Percentiles rank a stretch among this genome's conserved stretches.
Evolutionary conservation across 2,888 invertebrate genomes (phyloP).

Genomic region (Drosophila setosimentum): DNA sequence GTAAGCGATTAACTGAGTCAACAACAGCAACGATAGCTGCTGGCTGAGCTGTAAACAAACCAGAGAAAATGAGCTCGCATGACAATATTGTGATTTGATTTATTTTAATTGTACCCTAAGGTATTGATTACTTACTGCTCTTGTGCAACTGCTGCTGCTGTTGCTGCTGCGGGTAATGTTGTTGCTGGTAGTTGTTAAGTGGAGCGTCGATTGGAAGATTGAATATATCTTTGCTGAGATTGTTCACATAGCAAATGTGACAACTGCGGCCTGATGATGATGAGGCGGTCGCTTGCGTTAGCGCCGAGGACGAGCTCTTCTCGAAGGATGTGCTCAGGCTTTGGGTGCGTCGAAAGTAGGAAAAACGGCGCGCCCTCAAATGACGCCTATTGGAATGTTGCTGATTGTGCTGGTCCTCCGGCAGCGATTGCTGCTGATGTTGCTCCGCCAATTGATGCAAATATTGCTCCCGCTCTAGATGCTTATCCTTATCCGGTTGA

Average conservation of each 20-base stretch:
- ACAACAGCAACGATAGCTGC: slow-evolving; percentile 11
- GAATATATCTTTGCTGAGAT: slow-evolving; percentile 84
- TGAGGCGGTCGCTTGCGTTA: slow-evolving; percentile 49
- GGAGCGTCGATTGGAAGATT: slow-evolving; percentile 75
- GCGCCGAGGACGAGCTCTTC: slow-evolving; percentile 64
- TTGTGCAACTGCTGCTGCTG: slow-evolving; percentile 8
- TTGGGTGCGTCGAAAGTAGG: slow-evolving; percentile 82
- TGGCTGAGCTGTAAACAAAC: slow-evolving; percentile 8
- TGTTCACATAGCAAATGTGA: slow-evolving; percentile 85
- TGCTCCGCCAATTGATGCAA: slow-evolving; percentile 34
- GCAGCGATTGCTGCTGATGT: slow-evolving; percentile 28
- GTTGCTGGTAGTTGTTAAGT: slow-evolving; percentile 33
- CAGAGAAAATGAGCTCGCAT: neutral
- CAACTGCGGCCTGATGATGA: slow-evolving; percentile 82
- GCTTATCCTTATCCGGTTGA: slow-evolving; percentile 9
- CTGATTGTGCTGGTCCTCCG: slow-evolving; percentile 37
- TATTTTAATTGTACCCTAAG: neutral
- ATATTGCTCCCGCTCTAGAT: slow-evolving; percentile 30
- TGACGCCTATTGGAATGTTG: slow-evolving; percentile 68
- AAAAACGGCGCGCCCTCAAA: slow-evolving; percentile 52
- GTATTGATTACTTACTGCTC: slow-evolving; percentile 23
- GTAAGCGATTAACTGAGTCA: slow-evolving; percentile 13
- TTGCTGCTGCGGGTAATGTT: slow-evolving; percentile 20
- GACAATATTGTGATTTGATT: neutral
- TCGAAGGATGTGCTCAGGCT: slow-evolving; percentile 84